Evolutionary conservation across 2,113 vertebrate genomes (phyloP), one percentile per base, ranked within the genome.

Genomic region (Corythoichthys haematopterus): DNA sequence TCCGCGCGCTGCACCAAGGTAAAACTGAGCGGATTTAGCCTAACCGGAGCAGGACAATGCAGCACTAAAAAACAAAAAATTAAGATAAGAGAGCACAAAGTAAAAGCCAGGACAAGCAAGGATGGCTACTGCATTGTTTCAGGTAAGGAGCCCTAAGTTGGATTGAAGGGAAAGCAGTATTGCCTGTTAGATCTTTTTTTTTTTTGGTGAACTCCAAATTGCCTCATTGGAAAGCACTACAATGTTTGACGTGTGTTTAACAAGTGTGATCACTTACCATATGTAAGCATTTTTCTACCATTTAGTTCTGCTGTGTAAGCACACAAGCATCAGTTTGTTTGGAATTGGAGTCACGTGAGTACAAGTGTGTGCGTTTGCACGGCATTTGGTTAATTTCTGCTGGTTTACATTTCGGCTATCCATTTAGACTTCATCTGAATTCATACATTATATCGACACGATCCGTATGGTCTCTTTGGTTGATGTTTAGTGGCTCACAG

Each of bases 41-140:
- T 78, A 76, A 76, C 73, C n/a, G 55, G 76, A 71, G 81, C n/a
- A 75, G 65, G 79, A 86, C 81, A 66, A 87, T 90, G 87, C 78
- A 80, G 75, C 72, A 81, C 66, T 87, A 64, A 80, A 68, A 62
- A 57, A 61, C 76, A 69, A 33, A 35, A 56, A 13, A 28, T 28
- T 28, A 28, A 35, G 33, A 51, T 14, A 48, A 68, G 64, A 48
- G 47, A 48, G 66, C 75, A 65, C n/a, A 65, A 83, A 80, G 67
- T 60, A 59, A 80, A 52, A 66, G 66, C 73, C 62, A 69, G 45
- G 70, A 45, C 64, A 50, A 62, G 10, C 59, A 56, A 89, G 86
- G 86, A 93, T 93, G 91, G 91, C 91, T 77, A 91, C 92, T 36
- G 90, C 90, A 36, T 88, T 93, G 76, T 92, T 87, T 77, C 92